Percentiles rank a stretch among this genome's conserved stretches.
phyloP scores from a whole-genome alignment of 2,888 invertebrate species.

The Eretmocerus hayati region DNA sequence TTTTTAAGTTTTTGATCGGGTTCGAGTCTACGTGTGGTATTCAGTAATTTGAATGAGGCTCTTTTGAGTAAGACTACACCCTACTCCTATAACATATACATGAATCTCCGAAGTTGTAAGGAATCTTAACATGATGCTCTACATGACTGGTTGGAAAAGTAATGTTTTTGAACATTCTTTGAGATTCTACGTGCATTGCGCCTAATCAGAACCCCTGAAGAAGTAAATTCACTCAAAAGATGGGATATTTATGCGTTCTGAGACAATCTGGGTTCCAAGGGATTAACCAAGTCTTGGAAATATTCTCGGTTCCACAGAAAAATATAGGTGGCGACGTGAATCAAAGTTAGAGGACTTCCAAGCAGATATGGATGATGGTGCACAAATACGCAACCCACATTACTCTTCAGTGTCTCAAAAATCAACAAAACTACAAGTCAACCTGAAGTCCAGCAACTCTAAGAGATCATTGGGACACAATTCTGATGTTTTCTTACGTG shows the following conservation, averaged over 20 bases:
- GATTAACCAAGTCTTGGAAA: neutral
- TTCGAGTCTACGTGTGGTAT: too few relatives aligned
- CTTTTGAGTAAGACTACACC: too few relatives aligned
- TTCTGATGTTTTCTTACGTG: conserved; percentile 26
- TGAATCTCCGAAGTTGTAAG: too few relatives aligned
- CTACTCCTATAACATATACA: too few relatives aligned
- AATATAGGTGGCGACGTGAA: conserved; percentile 24
- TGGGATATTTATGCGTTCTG: neutral
- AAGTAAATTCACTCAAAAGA: neutral
- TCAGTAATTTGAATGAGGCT: too few relatives aligned
- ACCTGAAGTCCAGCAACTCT: conserved; percentile 18
- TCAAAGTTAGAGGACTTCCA: conserved; percentile 35
- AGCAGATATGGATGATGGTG: conserved; percentile 32
- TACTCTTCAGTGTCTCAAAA: neutral
- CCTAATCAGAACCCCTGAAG: too few relatives aligned
- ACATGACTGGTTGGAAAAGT: too few relatives aligned
- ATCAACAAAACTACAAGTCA: too few relatives aligned
- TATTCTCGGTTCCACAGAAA: conserved; percentile 3
- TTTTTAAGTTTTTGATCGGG: too few relatives aligned
- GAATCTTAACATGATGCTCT: too few relatives aligned
- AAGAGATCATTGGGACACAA: conserved; percentile 35
- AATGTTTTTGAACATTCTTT: too few relatives aligned
- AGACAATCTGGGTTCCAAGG: neutral
- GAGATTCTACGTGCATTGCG: too few relatives aligned
- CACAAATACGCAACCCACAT: conserved; percentile 22